phyloP scores from a whole-genome alignment of 2,113 vertebrate genomes.

The Fulmarus glacialis region DNA sequence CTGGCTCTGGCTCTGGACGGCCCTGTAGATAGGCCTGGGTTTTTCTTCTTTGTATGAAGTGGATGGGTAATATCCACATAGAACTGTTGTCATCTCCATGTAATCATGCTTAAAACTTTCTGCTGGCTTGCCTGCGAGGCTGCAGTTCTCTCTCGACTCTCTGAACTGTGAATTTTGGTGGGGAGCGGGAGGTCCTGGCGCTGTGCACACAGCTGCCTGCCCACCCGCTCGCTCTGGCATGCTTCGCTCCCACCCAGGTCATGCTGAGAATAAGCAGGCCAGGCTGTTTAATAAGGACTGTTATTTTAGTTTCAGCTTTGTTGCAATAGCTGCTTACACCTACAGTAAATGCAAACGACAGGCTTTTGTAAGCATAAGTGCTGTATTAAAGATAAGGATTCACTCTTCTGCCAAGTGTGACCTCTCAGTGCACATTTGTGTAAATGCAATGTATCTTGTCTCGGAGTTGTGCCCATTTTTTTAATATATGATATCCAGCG shows the following conservation, averaged over 20 bases:
- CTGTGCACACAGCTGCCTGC: not conserved
- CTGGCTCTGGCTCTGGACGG: not conserved
- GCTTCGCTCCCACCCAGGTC: not conserved
- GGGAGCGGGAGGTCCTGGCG: not conserved
- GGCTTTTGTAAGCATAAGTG: not conserved
- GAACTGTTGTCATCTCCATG: not conserved
- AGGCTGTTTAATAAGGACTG: not conserved
- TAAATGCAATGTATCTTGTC: not conserved
- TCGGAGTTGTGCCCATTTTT: not conserved
- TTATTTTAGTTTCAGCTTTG: not conserved
- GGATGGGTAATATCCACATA: not conserved
- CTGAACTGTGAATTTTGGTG: no score
- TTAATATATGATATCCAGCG: not conserved
- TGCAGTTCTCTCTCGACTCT: not conserved
- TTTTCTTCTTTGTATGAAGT: not conserved
- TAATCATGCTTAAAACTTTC: no score
- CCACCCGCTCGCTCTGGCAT: not conserved
- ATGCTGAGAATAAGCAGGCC: not conserved
- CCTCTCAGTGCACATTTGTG: not conserved
- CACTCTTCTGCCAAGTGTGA: fast-evolving
- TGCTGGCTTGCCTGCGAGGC: not conserved
- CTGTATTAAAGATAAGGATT: not conserved
- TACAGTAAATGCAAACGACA: not conserved
- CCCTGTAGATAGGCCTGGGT: not conserved
- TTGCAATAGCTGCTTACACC: not conserved